phyloP scores from a whole-genome alignment of 2,113 vertebrate genomes.

The Phainopepla nitens region DNA sequence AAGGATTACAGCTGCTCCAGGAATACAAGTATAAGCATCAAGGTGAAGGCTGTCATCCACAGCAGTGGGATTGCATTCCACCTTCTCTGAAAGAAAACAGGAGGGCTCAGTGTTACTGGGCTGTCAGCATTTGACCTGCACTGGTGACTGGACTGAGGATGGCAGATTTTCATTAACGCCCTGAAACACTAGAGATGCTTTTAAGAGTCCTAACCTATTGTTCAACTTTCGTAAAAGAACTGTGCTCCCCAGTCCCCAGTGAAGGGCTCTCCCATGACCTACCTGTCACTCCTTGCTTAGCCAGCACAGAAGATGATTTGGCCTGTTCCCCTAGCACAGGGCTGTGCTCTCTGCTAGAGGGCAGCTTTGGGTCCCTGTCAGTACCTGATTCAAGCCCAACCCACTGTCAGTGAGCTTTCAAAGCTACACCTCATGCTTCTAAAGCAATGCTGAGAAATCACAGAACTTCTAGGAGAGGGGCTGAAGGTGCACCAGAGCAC shows the following conservation, averaged over 20 bases:
- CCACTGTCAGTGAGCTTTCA: fast-evolving
- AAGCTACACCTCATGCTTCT: fast-evolving
- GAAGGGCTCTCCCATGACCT: not conserved
- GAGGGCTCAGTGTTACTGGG: not conserved
- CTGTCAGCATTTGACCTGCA: not conserved
- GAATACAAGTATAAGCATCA: not conserved
- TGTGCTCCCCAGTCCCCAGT: fast-evolving
- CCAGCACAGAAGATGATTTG: not conserved
- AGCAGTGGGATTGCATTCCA: not conserved
- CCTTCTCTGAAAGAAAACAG: not conserved
- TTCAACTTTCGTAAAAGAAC: fast-evolving
- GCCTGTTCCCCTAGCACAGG: not conserved
- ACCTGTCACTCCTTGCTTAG: not conserved
- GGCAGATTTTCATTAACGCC: not conserved
- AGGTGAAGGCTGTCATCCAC: not conserved
- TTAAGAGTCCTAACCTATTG: not conserved
- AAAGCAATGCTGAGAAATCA: not conserved
- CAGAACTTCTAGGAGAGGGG: not conserved
- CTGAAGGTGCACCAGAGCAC: not conserved
- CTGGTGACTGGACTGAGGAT: not conserved
- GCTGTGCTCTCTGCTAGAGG: not conserved
- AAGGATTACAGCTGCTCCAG: not conserved
- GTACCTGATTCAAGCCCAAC: not conserved
- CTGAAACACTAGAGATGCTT: not conserved
- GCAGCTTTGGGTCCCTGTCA: not conserved